Evolutionary conservation across 2,888 invertebrate species (phyloP).

Genomic region (Biston betularia): DNA sequence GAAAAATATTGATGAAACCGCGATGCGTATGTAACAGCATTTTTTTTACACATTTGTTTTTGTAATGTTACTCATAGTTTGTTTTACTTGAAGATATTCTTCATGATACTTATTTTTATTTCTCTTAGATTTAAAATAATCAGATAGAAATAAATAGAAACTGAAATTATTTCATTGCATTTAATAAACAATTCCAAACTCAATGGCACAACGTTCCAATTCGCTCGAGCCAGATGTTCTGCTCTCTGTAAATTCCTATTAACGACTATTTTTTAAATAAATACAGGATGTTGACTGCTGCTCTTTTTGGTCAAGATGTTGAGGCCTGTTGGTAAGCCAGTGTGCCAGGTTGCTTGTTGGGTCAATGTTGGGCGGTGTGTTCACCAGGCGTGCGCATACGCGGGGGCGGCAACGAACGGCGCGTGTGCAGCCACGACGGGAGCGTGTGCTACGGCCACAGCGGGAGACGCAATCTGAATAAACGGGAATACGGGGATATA

Average conservation of each 20-base stretch:
- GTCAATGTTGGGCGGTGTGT: constrained; percentile 36
- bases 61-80: too few species aligned
- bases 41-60: too few species aligned
- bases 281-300: constrained; percentile 76
- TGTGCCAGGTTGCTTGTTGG: constrained; percentile 50
- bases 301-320: constrained; percentile 57
- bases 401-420: constrained; percentile 64
- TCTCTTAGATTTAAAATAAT: too few species aligned
- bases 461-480: constrained; percentile 74
- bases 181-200: constrained; percentile 59
- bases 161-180: constrained; percentile 52
- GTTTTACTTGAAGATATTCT: too few species aligned
- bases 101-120: too few species aligned
- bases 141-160: background rate
- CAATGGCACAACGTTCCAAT: constrained; percentile 63
- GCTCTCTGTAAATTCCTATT: constrained; percentile 57
- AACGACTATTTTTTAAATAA: constrained; percentile 62
- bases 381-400: constrained; percentile 76
- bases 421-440: constrained; percentile 69
- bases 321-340: constrained; percentile 23
- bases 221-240: constrained; percentile 55
- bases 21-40: too few species aligned
- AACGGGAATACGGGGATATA: constrained; percentile 8
- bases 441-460: constrained; percentile 66
- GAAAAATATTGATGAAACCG: too few species aligned